Evolutionary conservation across 1,140 invertebrate genomes (phyloP), one percentile per base, ranked within the genome.

Genomic region (Drosophila guanche): DNA sequence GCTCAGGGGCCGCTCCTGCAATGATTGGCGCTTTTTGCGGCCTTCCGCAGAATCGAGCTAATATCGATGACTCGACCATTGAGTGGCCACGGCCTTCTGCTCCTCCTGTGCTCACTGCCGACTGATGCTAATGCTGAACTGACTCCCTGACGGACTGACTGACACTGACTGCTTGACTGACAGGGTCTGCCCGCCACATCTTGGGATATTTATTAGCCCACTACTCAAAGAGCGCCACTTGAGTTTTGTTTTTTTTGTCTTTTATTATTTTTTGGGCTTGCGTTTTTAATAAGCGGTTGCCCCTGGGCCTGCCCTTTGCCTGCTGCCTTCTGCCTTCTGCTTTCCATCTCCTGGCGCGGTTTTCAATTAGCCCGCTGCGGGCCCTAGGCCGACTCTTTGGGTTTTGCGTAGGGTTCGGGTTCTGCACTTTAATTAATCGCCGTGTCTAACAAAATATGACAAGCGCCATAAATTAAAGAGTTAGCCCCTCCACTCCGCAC

Each of bases 391-490:
- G 29, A 71, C 70, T 62, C 51, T 63, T 45, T 20, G 16, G 55
- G 57, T 46, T 46, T 23, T 6, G 45, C 45, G 37, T 50, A 37
- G 41, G 48, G 43, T 42, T 59, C 47, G 48, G 60, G 66, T 27
- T 60, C 76, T 69, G 77, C 78, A 86, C 83, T 86, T 86, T 86
- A 86, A 86, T 86, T 88, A 86, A 86, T 86, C 83, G 81, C 70
- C 83, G 83, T 88, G 83, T 79, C 84, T 88, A 89, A 89, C 84
- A 88, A 88, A 88, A 88, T 88, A 88, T 88, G 83, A 89, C 83
- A 88, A 88, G 83, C 79, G 83, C 79, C 84, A 88, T 88, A 88
- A 88, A 88, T 88, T 88, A 88, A 88, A 69, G 55, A 56, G 63
- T 41, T 23, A 59, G 20, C 41, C 29, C 48, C 55, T 45, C 10